Percentiles rank a stretch among this genome's conserved stretches.
phyloP scores from a whole-genome alignment of 2,888 invertebrate species.

The Serripes groenlandicus region DNA sequence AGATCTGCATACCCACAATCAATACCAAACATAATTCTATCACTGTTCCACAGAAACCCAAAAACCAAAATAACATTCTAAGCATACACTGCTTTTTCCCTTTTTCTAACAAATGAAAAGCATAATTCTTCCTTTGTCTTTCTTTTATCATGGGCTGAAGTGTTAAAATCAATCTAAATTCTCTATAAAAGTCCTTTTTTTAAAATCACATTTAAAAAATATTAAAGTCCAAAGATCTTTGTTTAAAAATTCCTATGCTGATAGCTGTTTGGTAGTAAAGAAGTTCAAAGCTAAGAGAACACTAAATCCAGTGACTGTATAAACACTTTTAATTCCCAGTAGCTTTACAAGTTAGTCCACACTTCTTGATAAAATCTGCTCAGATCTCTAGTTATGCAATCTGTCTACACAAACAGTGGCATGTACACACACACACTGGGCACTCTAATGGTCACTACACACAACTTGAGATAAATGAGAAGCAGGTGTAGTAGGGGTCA shows the following conservation, averaged over 20 bases:
- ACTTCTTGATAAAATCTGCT: constrained; percentile 27
- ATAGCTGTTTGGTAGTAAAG: too few species aligned
- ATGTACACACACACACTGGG: constrained; percentile 17
- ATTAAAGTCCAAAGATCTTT: too few species aligned
- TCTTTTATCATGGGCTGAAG: too few species aligned
- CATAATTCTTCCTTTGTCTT: too few species aligned
- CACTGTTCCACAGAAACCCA: constrained; percentile 58
- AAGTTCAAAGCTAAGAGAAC: too few species aligned
- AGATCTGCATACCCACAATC: constrained; percentile 49
- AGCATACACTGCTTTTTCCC: too few species aligned
- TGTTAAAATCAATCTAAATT: too few species aligned
- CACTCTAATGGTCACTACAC: not conserved
- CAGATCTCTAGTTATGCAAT: constrained; percentile 16
- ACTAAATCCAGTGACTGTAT: constrained; percentile 46
- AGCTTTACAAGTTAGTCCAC: not conserved
- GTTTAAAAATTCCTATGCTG: too few species aligned
- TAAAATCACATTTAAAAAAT: too few species aligned
- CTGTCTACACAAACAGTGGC: constrained; percentile 21
- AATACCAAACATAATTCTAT: constrained; percentile 59
- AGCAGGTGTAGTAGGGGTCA: constrained; percentile 20
- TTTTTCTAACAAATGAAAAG: too few species aligned
- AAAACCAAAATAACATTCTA: constrained; percentile 97
- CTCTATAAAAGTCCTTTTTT: too few species aligned
- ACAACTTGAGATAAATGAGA: constrained; percentile 14
- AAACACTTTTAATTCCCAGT: not conserved